Conservation (phyloP, 2,797 vertebrate genomes). For the Eupleurogrammus muticus region DNA sequence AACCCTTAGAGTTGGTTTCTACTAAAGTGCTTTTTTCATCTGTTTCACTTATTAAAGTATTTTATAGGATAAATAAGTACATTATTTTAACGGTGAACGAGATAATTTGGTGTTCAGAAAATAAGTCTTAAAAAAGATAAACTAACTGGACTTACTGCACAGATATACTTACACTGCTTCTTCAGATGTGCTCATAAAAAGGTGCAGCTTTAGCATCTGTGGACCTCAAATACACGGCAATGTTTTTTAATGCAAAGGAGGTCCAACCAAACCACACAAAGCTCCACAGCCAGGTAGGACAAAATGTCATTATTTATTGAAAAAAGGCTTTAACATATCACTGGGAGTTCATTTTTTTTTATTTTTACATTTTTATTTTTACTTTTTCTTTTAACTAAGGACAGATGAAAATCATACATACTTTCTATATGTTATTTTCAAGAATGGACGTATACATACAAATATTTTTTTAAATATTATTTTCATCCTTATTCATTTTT, state of each 20-base stretch:
- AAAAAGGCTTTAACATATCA: neutral
- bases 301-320: neutral
- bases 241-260: neutral
- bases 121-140: slow-evolving; percentile 20
- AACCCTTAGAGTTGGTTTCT: neutral
- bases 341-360: neutral
- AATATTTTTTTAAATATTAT: no score
- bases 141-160: slow-evolving; percentile 12
- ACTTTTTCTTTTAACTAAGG: no score
- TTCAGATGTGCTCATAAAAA: slow-evolving; percentile 27
- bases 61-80: slow-evolving; percentile 44
- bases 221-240: slow-evolving; percentile 7
- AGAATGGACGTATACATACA: no score
- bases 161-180: slow-evolving; percentile 22
- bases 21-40: slow-evolving; percentile 4
- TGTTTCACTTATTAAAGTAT: slow-evolving; percentile 25
- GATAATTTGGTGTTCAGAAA: slow-evolving; percentile 20
- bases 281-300: neutral
- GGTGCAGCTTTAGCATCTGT: slow-evolving; percentile 3
- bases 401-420: no score
- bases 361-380: no score
- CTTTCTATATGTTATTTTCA: no score
- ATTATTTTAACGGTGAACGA: slow-evolving; percentile 34
- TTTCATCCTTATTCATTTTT: no score
- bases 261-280: neutral